phyloP scores from a whole-genome alignment of 2,113 vertebrate genomes.

The Acinonyx jubatus region DNA sequence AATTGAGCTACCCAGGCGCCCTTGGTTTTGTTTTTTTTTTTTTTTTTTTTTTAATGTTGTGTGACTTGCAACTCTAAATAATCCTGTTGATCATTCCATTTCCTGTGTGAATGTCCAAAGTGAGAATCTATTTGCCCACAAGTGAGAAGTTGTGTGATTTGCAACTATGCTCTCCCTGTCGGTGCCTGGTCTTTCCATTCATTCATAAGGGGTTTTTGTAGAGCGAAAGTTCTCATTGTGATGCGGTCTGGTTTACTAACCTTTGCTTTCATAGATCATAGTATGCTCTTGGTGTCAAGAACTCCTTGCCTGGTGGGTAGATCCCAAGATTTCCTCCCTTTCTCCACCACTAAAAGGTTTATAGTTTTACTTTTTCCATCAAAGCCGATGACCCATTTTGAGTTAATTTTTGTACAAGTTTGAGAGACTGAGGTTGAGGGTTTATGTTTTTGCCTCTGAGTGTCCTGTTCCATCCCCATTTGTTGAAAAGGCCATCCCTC shows the following conservation, averaged over 20 bases:
- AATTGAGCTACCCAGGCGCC: too few species aligned
- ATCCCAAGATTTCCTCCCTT: neutral
- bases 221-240: neutral
- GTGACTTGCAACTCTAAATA: too few species aligned
- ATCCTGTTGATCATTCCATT: too few species aligned
- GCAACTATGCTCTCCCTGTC: neutral
- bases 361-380: neutral
- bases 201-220: neutral
- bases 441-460: neutral
- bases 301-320: neutral
- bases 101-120: too few species aligned
- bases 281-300: neutral
- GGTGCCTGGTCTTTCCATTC: neutral
- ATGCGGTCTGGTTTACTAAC: neutral
- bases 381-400: neutral
- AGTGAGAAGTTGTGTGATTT: neutral
- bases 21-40: rapidly evolving
- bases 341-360: neutral
- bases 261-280: neutral
- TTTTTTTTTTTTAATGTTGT: too few species aligned
- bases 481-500: neutral
- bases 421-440: neutral
- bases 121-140: too few species aligned
- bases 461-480: neutral
- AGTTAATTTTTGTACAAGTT: neutral